Percentiles rank a stretch among this genome's conserved stretches.
phyloP scores from a whole-genome alignment of 2,888 invertebrate species.

The Cinara cedri region DNA sequence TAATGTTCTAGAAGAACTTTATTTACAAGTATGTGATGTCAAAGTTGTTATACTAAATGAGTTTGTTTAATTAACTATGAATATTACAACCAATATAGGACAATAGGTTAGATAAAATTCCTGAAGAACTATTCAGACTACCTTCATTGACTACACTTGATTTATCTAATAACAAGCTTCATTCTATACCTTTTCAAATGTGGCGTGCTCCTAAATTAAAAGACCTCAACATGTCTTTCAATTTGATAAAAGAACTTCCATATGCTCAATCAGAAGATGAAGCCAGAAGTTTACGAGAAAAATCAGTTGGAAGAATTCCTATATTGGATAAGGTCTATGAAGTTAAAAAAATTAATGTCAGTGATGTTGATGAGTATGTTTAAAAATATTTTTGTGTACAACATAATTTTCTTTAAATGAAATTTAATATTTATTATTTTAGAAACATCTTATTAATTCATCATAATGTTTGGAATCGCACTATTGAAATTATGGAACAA shows the following conservation, averaged over 20 bases:
- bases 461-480: constrained; percentile 76
- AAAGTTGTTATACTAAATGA: neutral
- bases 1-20: constrained; percentile 86
- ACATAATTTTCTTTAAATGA: neutral
- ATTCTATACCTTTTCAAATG: constrained; percentile 79
- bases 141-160: constrained; percentile 82
- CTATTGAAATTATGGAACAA: constrained; percentile 72
- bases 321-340: constrained; percentile 42
- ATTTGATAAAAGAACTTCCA: constrained; percentile 79
- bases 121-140: constrained; percentile 80
- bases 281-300: constrained; percentile 49
- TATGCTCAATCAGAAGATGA: constrained; percentile 59
- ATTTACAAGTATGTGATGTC: constrained; percentile 72
- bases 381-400: neutral
- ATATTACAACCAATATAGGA: constrained; percentile 67
- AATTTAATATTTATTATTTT: constrained; percentile 46
- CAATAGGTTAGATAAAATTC: constrained; percentile 83
- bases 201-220: constrained; percentile 86
- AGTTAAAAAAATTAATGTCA: constrained; percentile 38
- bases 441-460: constrained; percentile 70
- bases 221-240: constrained; percentile 88
- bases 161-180: constrained; percentile 92
- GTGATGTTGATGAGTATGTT: constrained; percentile 48
- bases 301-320: constrained; percentile 44
- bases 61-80: constrained; percentile 16